Base-by-base conservation (phyloP, 2,888 invertebrate species). In the Gerris lacustris region DNA sequence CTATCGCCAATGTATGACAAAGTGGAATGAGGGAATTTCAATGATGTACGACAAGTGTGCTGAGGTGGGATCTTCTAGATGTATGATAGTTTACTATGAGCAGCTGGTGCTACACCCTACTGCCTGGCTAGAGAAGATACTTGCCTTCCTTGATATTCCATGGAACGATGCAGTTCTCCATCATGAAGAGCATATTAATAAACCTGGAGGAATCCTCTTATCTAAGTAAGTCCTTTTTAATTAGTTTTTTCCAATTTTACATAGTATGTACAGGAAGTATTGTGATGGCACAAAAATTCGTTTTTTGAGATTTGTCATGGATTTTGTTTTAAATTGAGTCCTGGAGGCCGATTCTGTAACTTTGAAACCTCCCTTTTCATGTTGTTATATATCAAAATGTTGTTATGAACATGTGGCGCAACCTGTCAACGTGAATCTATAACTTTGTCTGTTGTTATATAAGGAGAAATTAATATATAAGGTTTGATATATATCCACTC, bases 91-190 rank as follows among this genome's bases (percentile, higher is more conserved):
- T 72, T 94, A 94, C 79, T 99, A 99, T 83, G 98, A 99, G 83
- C 93, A 96, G 82, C 86, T 99, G 78, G 97, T 98, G 77, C 86
- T 99, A 76, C 94, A 95, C 82, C 98, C 98, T 7, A 87, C 87
- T 74, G 85, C 86, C 75, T 92, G 94, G 87, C 88, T 98, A 91
- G 86, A 88, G 75, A 87, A 88, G 79, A 93, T 97, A 78, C 85
- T 96, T 45, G 83, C 84, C 75, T 99, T 96, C 82, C 86, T 99
- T 74, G 90, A 90, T 76, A 86, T 99, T 76, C 92, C 92, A 62
- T 99, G 98, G 98, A 89, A 94, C 82, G 92, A 94, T 76, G 89
- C 92, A 67, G 96, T 99, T 74, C 86, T 99, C 77, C 96, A 98
- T 83, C 99, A 99, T 83, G 96, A 99, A 82, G 91, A 94, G 79